Evolutionary conservation across 2,888 invertebrate genomes (phyloP), one percentile per base, ranked within the genome.

Genomic region (Drosophila peninsularis): DNA sequence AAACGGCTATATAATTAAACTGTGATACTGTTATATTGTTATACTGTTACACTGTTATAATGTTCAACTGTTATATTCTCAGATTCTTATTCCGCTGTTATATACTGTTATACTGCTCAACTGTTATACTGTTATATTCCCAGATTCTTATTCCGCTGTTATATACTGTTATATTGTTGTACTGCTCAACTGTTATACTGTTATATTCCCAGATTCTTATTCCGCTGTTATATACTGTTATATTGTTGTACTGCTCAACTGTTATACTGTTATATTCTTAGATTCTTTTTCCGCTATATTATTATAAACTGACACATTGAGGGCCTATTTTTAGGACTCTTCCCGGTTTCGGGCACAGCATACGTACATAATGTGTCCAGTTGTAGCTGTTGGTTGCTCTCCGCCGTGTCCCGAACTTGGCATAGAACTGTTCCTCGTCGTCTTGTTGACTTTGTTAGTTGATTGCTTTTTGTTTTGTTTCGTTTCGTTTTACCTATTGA

Each of bases 401-500:
- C 42, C 7, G 21, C 14, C 21, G 1, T 27, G 5, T 27, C n/a
- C 10, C 5, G 4, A 19, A 13, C 14, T 50, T 36, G 34, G 21
- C 21, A 50, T 21, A 5, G 7, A 32, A 14, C n/a, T 50, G 3
- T 11, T 50, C n/a, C 13, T 34, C 9, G 2, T 21, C 36, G 4
- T 50, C 21, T 36, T 50, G 50, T 50, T 24, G 50, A 34, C 14
- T 36, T 36, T 50, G 50, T 50, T 32, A 36, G 34, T 36, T 24
- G 50, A 47, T 47, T 47, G 47, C 17, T 47, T 30, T 30, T 30
- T 61, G 36, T 45, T 44, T 41, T 19, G 5, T 19, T 41, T 42
- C 32, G 21, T 30, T n/a, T 24, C 36, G 44, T 14, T 21, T 36
- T 14, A 9, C 50, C 30, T n/a, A 44, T 62, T 57, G 57, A 56